These are phyloP conservation scores for Sinocyclocheilus anophthalmus DNA, from an alignment of 2,113 vertebrate species.

Conservation along the genomic window DNA sequence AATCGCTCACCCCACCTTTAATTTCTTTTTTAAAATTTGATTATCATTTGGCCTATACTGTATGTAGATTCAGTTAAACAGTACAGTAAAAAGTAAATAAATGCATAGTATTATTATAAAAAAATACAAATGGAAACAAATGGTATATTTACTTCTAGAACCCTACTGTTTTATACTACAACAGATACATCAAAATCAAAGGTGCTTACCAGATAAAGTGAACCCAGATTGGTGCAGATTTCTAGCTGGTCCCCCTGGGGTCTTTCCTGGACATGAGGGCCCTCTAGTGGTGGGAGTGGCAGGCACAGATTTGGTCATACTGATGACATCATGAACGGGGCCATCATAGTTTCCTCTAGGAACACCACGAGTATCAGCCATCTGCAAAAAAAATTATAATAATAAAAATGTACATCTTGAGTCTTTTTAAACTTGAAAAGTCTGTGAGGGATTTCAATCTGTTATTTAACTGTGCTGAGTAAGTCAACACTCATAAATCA, in stretches of 20 bases:
- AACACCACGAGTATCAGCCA: conserved; percentile 87
- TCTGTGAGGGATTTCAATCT: not conserved
- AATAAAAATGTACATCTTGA: not conserved
- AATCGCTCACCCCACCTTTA: no score
- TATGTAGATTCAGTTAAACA: no score
- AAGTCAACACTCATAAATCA: not conserved
- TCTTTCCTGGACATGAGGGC: conserved; percentile 74
- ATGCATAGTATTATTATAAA: not conserved
- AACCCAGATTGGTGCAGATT: conserved; percentile 95
- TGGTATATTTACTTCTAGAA: not conserved
- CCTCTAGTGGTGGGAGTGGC: conserved; percentile 73
- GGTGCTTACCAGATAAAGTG: conserved; percentile 85
- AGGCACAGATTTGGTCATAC: conserved; percentile 72
- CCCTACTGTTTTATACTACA: not conserved
- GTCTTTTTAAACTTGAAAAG: not conserved
- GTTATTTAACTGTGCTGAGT: not conserved
- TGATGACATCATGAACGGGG: conserved; percentile 84
- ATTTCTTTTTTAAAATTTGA: no score
- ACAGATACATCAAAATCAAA: not conserved
- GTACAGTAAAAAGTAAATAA: not conserved
- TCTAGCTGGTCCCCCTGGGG: conserved; percentile 67
- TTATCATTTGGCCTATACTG: no score
- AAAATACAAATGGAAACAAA: not conserved
- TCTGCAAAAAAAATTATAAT: conserved; percentile 66
- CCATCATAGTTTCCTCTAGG: conserved; percentile 93